phyloP scores from a whole-genome alignment of 2,797 vertebrate genomes.

The Pseudomugil gertrudae region DNA sequence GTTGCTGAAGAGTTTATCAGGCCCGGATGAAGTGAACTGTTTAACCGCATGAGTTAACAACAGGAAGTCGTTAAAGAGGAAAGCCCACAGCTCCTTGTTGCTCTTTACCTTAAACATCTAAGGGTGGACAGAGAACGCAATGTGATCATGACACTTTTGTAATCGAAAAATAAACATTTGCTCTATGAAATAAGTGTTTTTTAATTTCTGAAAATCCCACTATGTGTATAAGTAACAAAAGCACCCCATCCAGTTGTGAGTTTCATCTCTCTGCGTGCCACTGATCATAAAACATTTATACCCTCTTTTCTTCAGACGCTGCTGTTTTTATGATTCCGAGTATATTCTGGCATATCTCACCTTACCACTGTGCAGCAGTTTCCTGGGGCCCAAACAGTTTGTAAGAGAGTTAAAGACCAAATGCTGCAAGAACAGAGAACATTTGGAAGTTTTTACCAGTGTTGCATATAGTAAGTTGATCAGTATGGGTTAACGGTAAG shows the following conservation, averaged over 20 bases:
- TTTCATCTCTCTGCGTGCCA: slow-evolving; percentile 9
- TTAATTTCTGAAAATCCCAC: slow-evolving; percentile 6
- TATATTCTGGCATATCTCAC: slow-evolving; percentile 39
- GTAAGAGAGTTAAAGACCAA: slow-evolving; percentile 95
- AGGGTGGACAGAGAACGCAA: slow-evolving; percentile 3
- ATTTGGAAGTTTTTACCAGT: neutral
- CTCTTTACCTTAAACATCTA: slow-evolving; percentile 87
- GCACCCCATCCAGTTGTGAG: no score
- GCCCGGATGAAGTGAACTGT: slow-evolving; percentile 89
- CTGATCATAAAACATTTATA: slow-evolving; percentile 22
- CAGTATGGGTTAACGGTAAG: neutral
- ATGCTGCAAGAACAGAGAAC: slow-evolving; percentile 76
- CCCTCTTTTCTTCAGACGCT: neutral
- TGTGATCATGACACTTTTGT: neutral
- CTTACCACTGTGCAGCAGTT: slow-evolving; percentile 93
- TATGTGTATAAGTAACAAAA: neutral
- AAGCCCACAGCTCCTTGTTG: slow-evolving; percentile 92
- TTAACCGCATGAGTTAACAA: slow-evolving; percentile 91
- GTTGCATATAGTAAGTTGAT: neutral
- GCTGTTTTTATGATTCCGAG: neutral
- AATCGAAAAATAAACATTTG: no score
- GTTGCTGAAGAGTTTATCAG: slow-evolving; percentile 91
- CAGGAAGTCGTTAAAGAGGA: slow-evolving; percentile 97
- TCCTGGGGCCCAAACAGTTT: slow-evolving; percentile 96
- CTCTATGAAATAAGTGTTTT: no score